Conservation (phyloP, 2,113 vertebrate genomes). For the Micronycteris hirsuta region DNA sequence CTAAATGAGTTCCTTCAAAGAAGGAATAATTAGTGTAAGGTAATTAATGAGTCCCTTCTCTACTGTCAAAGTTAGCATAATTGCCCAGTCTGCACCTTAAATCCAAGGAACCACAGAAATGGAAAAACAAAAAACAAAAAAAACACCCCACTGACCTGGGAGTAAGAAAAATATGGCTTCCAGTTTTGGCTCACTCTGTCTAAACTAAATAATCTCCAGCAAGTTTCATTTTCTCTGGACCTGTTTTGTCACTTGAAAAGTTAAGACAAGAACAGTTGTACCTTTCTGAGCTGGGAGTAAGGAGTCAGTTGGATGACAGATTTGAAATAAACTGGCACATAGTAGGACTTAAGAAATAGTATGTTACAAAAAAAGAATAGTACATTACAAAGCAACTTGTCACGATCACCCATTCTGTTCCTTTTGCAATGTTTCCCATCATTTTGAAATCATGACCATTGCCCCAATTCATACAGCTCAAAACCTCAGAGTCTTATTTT, state of each 20-base stretch:
- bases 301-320: not conserved
- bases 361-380: not conserved
- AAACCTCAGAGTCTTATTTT: slow-evolving; percentile 11
- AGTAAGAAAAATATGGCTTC: slow-evolving; percentile 12
- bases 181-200: not conserved
- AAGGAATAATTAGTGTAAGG: not conserved
- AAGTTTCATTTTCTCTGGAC: slow-evolving; percentile 3
- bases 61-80: not conserved
- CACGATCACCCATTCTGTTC: not conserved
- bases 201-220: not conserved
- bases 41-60: not conserved
- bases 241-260: not conserved
- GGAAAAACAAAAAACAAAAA: not conserved
- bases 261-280: not conserved
- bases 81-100: not conserved
- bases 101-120: not conserved
- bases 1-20: not conserved
- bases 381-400: not conserved
- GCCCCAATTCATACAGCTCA: not conserved
- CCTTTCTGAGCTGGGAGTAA: not conserved
- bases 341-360: not conserved
- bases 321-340: not conserved
- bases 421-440: not conserved
- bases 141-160: not conserved
- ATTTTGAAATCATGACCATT: not conserved